These are phyloP conservation scores for Ailuropoda melanoleuca DNA, from an alignment of 2,113 vertebrate species.

Conservation along the genomic window DNA sequence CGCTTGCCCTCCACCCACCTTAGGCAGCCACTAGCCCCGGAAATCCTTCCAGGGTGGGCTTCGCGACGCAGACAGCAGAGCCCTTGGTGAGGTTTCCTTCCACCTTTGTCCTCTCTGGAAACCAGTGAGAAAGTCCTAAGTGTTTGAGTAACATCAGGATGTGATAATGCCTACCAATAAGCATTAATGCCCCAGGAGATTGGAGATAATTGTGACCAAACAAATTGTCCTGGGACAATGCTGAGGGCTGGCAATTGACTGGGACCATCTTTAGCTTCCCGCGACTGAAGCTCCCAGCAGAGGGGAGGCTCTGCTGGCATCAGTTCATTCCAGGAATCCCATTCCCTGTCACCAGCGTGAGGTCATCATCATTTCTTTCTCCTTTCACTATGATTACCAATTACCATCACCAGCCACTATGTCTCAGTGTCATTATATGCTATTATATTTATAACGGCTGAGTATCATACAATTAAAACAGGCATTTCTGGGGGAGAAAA, in stretches of 20 bases:
- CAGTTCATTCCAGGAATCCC: not conserved
- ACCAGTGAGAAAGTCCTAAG: not conserved
- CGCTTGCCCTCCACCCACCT: fast-evolving
- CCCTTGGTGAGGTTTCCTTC: not conserved
- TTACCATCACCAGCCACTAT: not conserved
- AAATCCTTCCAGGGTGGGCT: too few species aligned
- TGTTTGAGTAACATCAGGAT: not conserved
- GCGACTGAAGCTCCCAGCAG: not conserved
- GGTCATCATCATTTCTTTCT: not conserved
- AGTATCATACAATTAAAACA: not conserved
- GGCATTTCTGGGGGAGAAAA: not conserved
- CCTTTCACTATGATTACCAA: not conserved
- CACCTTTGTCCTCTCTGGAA: not conserved
- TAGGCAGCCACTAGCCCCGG: not conserved
- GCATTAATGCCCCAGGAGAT: not conserved
- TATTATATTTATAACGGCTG: not conserved
- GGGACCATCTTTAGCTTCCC: not conserved
- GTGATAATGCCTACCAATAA: not conserved
- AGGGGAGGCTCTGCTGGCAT: not conserved
- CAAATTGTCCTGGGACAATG: not conserved
- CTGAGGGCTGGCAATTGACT: not conserved
- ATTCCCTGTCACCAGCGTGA: not conserved
- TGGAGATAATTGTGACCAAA: not conserved
- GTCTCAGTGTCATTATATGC: conserved; percentile 22
- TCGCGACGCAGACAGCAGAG: not conserved